A percentile compares a stretch with the other conserved stretches of the same genome.
Evolutionary conservation across 2,888 invertebrate species (phyloP).

Genomic region (Xestobium rufovillosum): DNA sequence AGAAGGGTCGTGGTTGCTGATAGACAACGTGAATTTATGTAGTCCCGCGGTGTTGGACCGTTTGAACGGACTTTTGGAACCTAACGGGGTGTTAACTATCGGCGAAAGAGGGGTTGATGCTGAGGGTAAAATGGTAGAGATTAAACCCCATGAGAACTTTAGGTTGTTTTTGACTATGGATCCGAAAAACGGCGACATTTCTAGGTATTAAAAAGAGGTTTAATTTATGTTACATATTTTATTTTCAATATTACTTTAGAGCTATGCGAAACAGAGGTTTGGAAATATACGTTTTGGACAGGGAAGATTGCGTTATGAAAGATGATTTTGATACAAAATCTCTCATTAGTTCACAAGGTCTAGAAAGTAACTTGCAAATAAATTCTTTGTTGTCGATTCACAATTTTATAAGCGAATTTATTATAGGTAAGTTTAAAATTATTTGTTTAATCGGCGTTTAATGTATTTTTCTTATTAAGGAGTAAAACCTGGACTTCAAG

Average conservation of each 20-base stretch:
- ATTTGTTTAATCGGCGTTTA: slow-evolving; percentile 9
- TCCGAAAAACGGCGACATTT: slow-evolving; percentile 91
- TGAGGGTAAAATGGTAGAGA: slow-evolving; percentile 61
- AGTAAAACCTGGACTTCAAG: slow-evolving; percentile 55
- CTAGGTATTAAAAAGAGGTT: slow-evolving; percentile 57
- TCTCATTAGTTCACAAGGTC: slow-evolving; percentile 46
- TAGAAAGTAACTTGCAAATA: slow-evolving; percentile 26
- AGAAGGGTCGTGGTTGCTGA: slow-evolving; percentile 74
- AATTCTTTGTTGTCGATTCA: slow-evolving; percentile 46
- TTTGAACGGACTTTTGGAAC: slow-evolving; percentile 91
- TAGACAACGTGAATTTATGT: slow-evolving; percentile 93
- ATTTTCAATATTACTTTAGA: no score
- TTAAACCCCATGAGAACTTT: slow-evolving; percentile 84
- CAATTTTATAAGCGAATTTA: slow-evolving; percentile 35
- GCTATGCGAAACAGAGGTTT: slow-evolving; percentile 98
- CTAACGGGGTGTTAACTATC: slow-evolving; percentile 79
- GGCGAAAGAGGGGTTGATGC: slow-evolving; percentile 81
- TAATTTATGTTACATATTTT: neutral
- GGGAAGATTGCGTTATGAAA: slow-evolving; percentile 24
- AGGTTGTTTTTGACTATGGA: slow-evolving; percentile 92
- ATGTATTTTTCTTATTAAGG: slow-evolving; percentile 40
- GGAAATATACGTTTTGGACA: slow-evolving; percentile 64
- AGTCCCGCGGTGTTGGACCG: slow-evolving; percentile 95
- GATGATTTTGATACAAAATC: slow-evolving; percentile 46
- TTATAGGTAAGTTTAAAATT: slow-evolving; percentile 40